phyloP scores from a whole-genome alignment of 2,797 vertebrate species.

The Acropternis orthonyx region DNA sequence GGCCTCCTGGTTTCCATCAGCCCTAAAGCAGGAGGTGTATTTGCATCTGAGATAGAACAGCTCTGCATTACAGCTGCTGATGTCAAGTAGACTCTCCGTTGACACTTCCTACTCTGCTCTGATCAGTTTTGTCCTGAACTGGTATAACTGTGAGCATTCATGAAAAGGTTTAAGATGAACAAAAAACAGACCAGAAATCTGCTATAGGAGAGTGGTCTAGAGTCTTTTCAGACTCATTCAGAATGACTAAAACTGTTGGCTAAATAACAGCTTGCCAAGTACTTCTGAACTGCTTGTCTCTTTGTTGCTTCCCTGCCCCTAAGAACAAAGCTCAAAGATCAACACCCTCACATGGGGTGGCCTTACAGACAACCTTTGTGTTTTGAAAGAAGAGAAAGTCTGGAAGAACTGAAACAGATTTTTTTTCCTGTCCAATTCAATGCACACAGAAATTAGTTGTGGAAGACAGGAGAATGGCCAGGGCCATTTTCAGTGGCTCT shows the following conservation, averaged over 20 bases:
- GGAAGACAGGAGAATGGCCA: not conserved
- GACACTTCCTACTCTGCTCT: not conserved
- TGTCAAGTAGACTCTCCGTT: not conserved
- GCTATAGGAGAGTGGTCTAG: not conserved
- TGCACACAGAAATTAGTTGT: not conserved
- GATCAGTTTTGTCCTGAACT: not conserved
- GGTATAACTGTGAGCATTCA: not conserved
- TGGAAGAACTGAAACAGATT: not conserved
- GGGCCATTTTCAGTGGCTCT: not conserved
- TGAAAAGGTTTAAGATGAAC: not conserved
- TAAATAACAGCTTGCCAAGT: conserved; percentile 30
- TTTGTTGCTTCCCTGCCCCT: not conserved
- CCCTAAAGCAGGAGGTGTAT: not conserved
- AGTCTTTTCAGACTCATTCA: not conserved
- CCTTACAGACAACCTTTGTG: not conserved
- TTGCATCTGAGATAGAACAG: not conserved
- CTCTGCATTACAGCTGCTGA: not conserved
- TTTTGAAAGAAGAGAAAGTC: not conserved
- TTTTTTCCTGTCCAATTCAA: not conserved
- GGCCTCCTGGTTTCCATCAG: not conserved
- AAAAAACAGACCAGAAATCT: not conserved
- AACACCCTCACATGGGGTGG: not conserved
- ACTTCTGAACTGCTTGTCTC: not conserved
- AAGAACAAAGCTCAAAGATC: conserved; percentile 32
- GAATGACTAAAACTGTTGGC: not conserved